Evolutionary conservation across 2,113 vertebrate genomes (phyloP), one percentile per base, ranked within the genome.

Genomic region (Siniperca knerii): DNA sequence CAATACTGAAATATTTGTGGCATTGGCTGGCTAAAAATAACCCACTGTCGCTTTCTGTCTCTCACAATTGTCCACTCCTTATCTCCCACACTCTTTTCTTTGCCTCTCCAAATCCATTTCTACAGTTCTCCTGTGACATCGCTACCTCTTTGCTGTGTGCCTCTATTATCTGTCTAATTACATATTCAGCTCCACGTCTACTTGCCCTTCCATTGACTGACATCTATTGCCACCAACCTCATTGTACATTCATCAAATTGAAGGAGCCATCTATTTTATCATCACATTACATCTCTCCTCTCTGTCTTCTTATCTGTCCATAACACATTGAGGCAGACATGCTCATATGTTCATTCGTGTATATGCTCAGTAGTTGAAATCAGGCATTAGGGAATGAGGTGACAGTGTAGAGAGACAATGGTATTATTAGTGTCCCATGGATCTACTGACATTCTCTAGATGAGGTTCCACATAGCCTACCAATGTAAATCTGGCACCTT

Each of bases 21-120:
- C 67, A 62, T 7, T 42, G 68, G 46, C 55, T 44, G 23, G 50
- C 87, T 92, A 90, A 84, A 93, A 93, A 93, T 93, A 92, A 84
- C 70, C 69, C 29, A 57, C 37, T 81, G 75, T 91, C 77, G 0
- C 83, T 83, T 83, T 87, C 74, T 77, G 58, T 83, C 65, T 75
- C 80, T 83, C 65, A 62, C 83, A 81, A 33, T 54, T 44, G 40
- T 87, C 77, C 33, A 2, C 67, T 68, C 79, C 64, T 85, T 62
- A 71, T 87, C 64, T 72, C 61, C 58, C 66, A 6, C 44, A 6
- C 82, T 57, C 57, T 64, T 64, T 66, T 52, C 35, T 68, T 46
- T 79, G 23, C 35, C 57, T 86, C 58, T 77, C 35, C 35, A 54
- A 76, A 72, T 69, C 70, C 52, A 55, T 75, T 83, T 77, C 23